Evolutionary conservation across 1,140 invertebrate species (phyloP), one percentile per base, ranked within the genome.

Genomic region (Littorina saxatilis): DNA sequence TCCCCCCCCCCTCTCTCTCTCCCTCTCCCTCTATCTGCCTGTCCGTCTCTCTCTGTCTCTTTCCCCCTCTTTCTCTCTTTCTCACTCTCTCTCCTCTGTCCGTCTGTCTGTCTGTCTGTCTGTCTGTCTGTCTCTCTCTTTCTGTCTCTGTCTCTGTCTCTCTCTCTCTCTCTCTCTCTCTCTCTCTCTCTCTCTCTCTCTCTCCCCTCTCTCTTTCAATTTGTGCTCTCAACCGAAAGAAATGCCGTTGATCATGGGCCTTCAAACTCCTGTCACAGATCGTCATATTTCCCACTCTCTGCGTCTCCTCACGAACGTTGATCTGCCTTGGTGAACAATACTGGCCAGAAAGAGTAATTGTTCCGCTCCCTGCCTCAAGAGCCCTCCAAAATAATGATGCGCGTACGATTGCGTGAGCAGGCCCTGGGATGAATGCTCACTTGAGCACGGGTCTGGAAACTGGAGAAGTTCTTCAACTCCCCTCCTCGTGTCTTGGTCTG

Each of bases 1-100:
- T 32, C 32, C 73, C 47, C 43, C 37, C 43, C n/a, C 47, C 23
- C 43, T 47, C 43, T 75, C 37, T 43, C 29, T 52, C 15, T 61
- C 96, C 47, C 13, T 47, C 43, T 75, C 13, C 32, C 43, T 96
- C 97, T 96, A n/a, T n/a, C n/a, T n/a, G n/a, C n/a, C n/a, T n/a
- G n/a, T n/a, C n/a, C n/a, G n/a, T n/a, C n/a, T n/a, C 94, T 96
- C 68, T 35, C 11, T 52, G 32, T 47, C 81, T 81, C 20, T 61
- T 80, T 66, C 78, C 47, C 29, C 15, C 39, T 50, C 47, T 82
- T 32, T 43, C 15, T 80, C 77, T 68, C 47, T 50, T 50, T 32
- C 68, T 47, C 47, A 32, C 35, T 23, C 35, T 68, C 50, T 58
- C 81, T 29, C 43, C 66, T 66, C 68, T 80, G 23, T 68, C 81